Evolutionary conservation across 2,113 vertebrate species (phyloP).

Genomic region (Atlantisia rogersi): DNA sequence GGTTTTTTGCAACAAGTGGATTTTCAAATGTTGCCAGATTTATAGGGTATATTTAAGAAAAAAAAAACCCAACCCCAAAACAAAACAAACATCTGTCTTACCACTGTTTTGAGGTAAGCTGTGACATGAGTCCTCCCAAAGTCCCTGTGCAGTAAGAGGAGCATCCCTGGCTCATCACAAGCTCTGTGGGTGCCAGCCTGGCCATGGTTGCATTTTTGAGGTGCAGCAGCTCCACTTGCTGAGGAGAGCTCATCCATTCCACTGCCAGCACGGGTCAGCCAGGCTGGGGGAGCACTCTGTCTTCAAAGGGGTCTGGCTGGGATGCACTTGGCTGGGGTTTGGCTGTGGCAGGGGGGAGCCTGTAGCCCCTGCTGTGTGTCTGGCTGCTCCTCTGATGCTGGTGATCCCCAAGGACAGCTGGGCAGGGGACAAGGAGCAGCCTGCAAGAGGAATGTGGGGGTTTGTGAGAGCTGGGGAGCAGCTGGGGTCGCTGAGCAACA

Average conservation of each 20-base stretch:
- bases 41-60: background rate
- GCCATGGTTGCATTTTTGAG: background rate
- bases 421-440: background rate
- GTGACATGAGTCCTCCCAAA: background rate
- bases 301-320: fast-evolving
- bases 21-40: background rate
- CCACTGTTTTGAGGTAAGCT: background rate
- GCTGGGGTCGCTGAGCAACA: background rate
- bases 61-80: background rate
- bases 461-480: background rate
- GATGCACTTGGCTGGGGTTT: background rate
- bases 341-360: background rate
- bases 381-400: background rate
- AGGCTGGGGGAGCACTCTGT: background rate
- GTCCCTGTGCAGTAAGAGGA: background rate
- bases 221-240: background rate
- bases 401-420: fast-evolving
- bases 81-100: background rate
- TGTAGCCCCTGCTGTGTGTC: fast-evolving
- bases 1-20: background rate
- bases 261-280: background rate
- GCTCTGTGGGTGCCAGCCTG: background rate
- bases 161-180: fast-evolving
- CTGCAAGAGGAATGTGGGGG: background rate
- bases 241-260: background rate